Evolutionary conservation across 1,140 invertebrate genomes (phyloP).

Genomic region (Phenacoccus solenopsis): DNA sequence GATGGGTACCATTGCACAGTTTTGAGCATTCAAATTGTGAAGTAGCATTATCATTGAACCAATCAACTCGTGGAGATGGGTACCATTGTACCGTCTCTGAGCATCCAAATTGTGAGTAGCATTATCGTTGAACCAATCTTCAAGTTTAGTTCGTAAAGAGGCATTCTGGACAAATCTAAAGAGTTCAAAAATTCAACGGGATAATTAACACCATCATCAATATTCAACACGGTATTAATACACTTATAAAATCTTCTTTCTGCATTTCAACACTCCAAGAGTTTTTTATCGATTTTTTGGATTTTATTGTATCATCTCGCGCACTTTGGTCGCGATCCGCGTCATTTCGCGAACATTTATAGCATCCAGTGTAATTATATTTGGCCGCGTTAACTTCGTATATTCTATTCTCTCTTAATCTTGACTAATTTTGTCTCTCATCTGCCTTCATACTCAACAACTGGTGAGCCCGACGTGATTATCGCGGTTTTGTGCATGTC

Average conservation of each 20-base stretch:
- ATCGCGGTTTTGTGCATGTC: no score
- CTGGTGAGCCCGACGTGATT: no score
- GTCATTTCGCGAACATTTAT: no score
- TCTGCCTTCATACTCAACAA: no score
- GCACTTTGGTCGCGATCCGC: no score
- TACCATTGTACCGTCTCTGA: no score
- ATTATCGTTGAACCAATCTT: not conserved
- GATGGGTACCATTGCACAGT: slow-evolving; percentile 25
- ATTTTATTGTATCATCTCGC: not conserved
- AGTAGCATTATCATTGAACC: no score
- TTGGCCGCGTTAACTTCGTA: no score
- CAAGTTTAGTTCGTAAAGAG: not conserved
- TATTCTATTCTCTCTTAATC: no score
- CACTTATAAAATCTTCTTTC: not conserved
- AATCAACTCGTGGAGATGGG: no score
- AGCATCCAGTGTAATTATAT: no score
- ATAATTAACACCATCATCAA: not conserved
- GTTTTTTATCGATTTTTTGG: not conserved
- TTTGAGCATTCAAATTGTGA: slow-evolving; percentile 24
- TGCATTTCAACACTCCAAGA: not conserved
- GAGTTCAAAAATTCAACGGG: slow-evolving; percentile 16
- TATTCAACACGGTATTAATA: not conserved
- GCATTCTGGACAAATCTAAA: slow-evolving; percentile 1
- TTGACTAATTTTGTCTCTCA: no score
- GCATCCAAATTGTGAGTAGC: slow-evolving; percentile 5